Evolutionary conservation across 1,140 invertebrate species (phyloP).

Genomic region (Drosophila funebris): DNA sequence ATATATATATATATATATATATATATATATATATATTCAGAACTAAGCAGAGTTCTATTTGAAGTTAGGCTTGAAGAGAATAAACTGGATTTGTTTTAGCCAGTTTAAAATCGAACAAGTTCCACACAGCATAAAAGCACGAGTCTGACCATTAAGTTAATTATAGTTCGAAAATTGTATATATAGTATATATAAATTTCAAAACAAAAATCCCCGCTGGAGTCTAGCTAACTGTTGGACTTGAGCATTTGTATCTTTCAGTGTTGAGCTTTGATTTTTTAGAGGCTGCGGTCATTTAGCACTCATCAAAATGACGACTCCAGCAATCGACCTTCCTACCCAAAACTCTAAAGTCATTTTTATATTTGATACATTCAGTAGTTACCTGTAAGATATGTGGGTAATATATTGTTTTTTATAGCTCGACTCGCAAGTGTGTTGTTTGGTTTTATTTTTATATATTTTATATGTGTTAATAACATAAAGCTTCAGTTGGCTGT

Average conservation of each 20-base stretch:
- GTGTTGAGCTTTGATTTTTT: constrained; percentile 31
- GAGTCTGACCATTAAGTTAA: background rate
- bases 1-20: too few species aligned
- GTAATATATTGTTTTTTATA: constrained; percentile 56
- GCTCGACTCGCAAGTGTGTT: background rate
- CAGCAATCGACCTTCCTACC: constrained; percentile 59
- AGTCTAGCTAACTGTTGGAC: constrained; percentile 40
- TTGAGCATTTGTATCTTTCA: constrained; percentile 44
- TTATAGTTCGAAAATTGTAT: background rate
- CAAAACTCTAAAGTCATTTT: constrained; percentile 42
- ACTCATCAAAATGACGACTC: constrained; percentile 65
- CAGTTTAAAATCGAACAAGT: constrained; percentile 10
- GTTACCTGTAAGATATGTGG: constrained; percentile 41
- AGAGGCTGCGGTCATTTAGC: constrained; percentile 58
- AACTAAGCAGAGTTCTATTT: constrained; percentile 7
- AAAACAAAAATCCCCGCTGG: background rate
- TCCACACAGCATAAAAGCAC: constrained; percentile 6
- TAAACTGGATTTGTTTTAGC: constrained; percentile 14
- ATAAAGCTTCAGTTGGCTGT: constrained; percentile 19
- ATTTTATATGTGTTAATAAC: constrained; percentile 9
- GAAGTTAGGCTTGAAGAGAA: background rate
- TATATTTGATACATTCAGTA: constrained; percentile 23
- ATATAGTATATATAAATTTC: background rate
- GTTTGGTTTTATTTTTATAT: constrained; percentile 1
- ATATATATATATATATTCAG: constrained; percentile 18